Evolutionary conservation across 2,113 vertebrate species (phyloP).

Genomic region (Pseudorasbora parva): DNA sequence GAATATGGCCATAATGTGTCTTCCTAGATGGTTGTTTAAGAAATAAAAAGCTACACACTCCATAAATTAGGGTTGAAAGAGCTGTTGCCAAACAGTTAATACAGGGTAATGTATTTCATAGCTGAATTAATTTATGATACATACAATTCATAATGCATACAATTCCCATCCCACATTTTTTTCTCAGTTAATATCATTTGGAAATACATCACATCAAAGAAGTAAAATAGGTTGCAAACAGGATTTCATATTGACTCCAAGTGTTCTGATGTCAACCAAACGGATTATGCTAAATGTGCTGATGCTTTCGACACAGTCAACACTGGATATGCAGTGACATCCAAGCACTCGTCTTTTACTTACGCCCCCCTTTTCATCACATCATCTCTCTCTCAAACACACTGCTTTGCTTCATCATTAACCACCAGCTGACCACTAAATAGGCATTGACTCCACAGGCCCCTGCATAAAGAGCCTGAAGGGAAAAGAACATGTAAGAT

Average conservation of each 20-base stretch:
- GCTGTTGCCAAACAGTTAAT: too few relatives aligned
- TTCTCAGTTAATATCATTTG: neutral
- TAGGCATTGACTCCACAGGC: conserved; percentile 48
- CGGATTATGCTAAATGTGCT: conserved; percentile 11
- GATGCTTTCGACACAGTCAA: conserved; percentile 27
- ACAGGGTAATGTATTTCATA: neutral
- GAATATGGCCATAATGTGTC: too few relatives aligned
- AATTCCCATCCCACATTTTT: neutral
- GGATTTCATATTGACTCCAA: neutral
- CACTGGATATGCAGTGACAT: conserved; percentile 12
- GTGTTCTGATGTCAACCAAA: neutral
- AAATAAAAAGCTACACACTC: too few relatives aligned
- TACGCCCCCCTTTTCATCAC: conserved; percentile 22
- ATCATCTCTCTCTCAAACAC: conserved; percentile 13
- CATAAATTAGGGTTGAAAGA: too few relatives aligned
- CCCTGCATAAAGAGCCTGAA: conserved; percentile 41
- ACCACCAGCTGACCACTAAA: conserved; percentile 45
- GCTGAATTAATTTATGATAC: neutral
- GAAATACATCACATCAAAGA: neutral
- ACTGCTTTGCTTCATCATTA: conserved; percentile 26
- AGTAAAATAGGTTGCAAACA: neutral
- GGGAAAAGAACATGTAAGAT: conserved; percentile 51
- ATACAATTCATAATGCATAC: neutral
- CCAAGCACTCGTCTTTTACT: conserved; percentile 3
- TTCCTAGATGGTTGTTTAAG: too few relatives aligned